Conservation (phyloP, 2,888 invertebrate species). For the Dynastes hyllus region DNA sequence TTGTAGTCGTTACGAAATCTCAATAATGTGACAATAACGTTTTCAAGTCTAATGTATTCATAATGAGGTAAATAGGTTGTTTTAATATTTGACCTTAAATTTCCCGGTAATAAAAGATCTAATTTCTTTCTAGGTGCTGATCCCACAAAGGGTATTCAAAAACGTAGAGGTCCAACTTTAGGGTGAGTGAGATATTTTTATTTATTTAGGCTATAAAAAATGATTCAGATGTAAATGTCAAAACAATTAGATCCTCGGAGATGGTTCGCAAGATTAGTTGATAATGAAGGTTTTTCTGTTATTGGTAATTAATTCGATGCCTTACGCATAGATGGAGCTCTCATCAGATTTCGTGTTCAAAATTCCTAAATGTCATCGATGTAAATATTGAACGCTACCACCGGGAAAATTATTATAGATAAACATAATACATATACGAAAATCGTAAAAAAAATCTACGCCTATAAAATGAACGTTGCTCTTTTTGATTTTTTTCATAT, state of each 20-base stretch:
- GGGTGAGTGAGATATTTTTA: conserved; percentile 76
- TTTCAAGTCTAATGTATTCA: neutral
- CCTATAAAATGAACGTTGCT: neutral
- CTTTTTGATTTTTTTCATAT: conserved; percentile 8
- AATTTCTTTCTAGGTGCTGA: conserved; percentile 79
- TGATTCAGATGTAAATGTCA: conserved; percentile 30
- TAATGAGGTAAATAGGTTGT: conserved; percentile 27
- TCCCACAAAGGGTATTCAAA: conserved; percentile 86
- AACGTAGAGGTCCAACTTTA: conserved; percentile 85
- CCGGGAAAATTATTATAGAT: neutral
- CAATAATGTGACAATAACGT: neutral
- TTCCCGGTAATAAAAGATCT: neutral
- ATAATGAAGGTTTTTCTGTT: conserved; percentile 39
- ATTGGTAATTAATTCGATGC: neutral
- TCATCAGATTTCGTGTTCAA: neutral
- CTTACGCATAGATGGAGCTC: conserved; percentile 25
- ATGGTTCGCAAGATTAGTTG: conserved; percentile 15
- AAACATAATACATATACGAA: neutral
- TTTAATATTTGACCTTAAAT: conserved; percentile 30
- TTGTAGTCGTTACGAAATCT: neutral
- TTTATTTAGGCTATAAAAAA: conserved; percentile 28
- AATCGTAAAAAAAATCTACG: conserved; percentile 1
- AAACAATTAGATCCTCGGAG: conserved; percentile 20
- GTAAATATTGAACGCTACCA: too few species aligned
- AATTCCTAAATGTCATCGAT: neutral